phyloP scores from a whole-genome alignment of 1,140 invertebrate genomes.

The Bombus superbus region DNA sequence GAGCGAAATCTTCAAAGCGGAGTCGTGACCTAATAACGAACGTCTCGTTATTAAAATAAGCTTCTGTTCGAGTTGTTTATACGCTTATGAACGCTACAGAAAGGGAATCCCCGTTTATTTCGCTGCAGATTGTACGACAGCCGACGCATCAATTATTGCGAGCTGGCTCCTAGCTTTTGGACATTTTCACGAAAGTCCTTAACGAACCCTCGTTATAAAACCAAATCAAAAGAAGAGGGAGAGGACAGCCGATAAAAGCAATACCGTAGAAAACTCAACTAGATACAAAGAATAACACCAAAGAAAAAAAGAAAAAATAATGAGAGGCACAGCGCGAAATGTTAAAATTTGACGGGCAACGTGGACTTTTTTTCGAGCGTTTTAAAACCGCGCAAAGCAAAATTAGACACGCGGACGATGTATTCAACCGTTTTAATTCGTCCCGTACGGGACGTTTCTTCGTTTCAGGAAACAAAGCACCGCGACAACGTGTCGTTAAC shows the following conservation, averaged over 20 bases:
- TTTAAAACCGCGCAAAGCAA: constrained; percentile 1
- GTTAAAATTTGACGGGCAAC: not conserved
- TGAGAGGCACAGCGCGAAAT: too few relatives aligned
- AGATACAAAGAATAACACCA: not conserved
- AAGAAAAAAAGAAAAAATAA: too few relatives aligned
- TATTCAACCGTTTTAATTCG: constrained; percentile 40
- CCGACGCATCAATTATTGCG: constrained; percentile 7
- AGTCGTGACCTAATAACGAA: not conserved
- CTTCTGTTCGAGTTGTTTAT: not conserved
- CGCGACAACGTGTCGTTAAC: constrained; percentile 37
- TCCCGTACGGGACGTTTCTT: constrained; percentile 35
- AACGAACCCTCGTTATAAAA: not conserved
- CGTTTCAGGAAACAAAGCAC: constrained; percentile 27
- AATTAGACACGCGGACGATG: constrained; percentile 7
- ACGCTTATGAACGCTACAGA: constrained; percentile 8
- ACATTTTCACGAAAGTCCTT: not conserved
- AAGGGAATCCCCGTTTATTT: not conserved
- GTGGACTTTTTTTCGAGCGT: constrained; percentile 4
- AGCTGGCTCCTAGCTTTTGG: not conserved
- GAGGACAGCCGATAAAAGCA: not conserved
- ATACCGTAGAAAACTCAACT: not conserved
- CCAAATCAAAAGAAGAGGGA: not conserved
- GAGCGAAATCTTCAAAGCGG: constrained; percentile 15
- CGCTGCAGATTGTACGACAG: not conserved
- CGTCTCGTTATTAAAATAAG: constrained; percentile 23